Percentiles rank a stretch among this genome's conserved stretches.
These are phyloP conservation scores for Anastrepha obliqua DNA, from an alignment of 1,140 invertebrate genomes.

Conservation along the genomic window DNA sequence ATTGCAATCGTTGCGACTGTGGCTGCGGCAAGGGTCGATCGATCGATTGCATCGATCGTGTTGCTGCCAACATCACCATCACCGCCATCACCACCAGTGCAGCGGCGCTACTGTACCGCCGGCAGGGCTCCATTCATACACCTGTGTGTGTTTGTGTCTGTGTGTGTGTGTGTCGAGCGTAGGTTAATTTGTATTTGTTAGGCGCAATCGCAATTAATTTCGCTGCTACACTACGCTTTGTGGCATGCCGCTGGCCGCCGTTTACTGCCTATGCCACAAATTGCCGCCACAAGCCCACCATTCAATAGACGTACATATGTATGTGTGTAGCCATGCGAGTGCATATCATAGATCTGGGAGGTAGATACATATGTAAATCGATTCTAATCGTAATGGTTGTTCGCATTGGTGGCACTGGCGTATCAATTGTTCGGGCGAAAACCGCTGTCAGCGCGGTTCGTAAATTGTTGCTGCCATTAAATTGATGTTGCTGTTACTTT, in stretches of 20 bases:
- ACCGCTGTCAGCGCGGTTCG: conserved; percentile 23
- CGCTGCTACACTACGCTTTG: conserved; percentile 36
- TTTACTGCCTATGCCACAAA: background rate
- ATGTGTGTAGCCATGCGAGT: background rate
- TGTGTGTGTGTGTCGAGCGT: background rate
- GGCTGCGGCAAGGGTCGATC: background rate
- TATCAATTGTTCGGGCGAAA: conserved; percentile 51
- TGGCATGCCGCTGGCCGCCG: conserved; percentile 22
- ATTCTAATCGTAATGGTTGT: conserved; percentile 45
- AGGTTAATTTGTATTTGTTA: conserved; percentile 49
- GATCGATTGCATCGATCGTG: conserved; percentile 42
- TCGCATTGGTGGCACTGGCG: conserved; percentile 45
- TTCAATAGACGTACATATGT: background rate
- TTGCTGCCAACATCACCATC: conserved; percentile 46
- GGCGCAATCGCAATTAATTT: conserved; percentile 53
- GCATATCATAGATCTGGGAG: background rate
- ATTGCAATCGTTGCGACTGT: background rate
- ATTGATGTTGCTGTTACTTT: background rate
- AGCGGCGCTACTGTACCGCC: background rate
- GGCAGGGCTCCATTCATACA: background rate
- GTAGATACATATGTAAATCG: conserved; percentile 22
- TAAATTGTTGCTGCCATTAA: background rate
- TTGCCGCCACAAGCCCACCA: background rate
- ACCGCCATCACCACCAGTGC: conserved; percentile 7
- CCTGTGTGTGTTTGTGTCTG: background rate